These are phyloP conservation scores for Desoria tigrina DNA, from an alignment of 2,888 invertebrate species.

Conservation along the genomic window DNA sequence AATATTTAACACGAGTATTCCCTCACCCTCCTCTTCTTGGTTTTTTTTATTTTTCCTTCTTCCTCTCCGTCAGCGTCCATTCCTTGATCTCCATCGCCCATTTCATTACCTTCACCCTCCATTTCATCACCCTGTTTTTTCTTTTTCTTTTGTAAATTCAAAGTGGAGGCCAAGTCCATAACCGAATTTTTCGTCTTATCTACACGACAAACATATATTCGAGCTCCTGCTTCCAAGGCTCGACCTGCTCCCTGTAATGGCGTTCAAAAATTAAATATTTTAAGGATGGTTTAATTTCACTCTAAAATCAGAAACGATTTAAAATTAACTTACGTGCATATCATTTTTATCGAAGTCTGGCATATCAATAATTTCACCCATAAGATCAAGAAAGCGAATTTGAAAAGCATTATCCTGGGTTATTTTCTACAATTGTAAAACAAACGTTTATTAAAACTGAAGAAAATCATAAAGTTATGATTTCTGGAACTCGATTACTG, in stretches of 20 bases:
- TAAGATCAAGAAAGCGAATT: constrained; percentile 45
- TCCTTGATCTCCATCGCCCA: constrained; percentile 6
- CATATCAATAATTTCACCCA: constrained; percentile 47
- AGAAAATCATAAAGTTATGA: constrained; percentile 3
- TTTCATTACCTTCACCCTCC: constrained; percentile 14
- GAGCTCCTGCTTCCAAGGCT: constrained; percentile 47
- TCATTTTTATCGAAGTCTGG: constrained; percentile 46
- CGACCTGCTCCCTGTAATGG: constrained; percentile 39
- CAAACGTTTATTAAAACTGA: too few relatives aligned
- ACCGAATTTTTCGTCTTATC: constrained; percentile 48
- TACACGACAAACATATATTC: constrained; percentile 51
- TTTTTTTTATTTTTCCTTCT: constrained; percentile 18
- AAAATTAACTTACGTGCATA: constrained; percentile 40
- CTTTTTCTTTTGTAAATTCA: constrained; percentile 34
- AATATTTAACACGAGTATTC: too few relatives aligned
- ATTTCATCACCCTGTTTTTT: constrained; percentile 20
- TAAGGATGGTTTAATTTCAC: background rate
- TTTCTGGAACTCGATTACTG: background rate
- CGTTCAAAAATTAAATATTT: constrained; percentile 1
- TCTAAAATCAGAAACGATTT: background rate
- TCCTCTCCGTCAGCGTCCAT: background rate
- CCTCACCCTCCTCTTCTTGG: background rate
- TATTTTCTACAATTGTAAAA: constrained; percentile 42
- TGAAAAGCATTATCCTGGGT: constrained; percentile 48
- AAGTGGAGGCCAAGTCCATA: constrained; percentile 39